A percentile compares a stretch with the other conserved stretches of the same genome.
Evolutionary conservation across 2,888 invertebrate genomes (phyloP).

Genomic region (Pseudococcus jackbeardsleyi): DNA sequence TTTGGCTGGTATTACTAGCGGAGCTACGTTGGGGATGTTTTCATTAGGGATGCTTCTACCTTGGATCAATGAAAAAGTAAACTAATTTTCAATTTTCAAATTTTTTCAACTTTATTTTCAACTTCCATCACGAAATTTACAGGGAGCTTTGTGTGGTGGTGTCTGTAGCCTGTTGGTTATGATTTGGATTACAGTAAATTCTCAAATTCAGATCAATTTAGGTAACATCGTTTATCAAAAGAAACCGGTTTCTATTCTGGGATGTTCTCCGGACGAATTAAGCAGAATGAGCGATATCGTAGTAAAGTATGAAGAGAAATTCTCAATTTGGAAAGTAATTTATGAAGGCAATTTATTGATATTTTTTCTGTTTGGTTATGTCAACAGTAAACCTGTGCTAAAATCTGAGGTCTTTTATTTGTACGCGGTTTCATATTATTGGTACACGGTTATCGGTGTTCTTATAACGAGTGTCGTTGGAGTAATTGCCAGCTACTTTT

Average conservation of each 20-base stretch:
- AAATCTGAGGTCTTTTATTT: not conserved
- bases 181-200: constrained; percentile 26
- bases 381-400: not conserved
- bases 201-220: not conserved
- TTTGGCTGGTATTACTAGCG: constrained; percentile 68
- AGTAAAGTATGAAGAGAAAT: not conserved
- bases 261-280: not conserved
- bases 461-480: not conserved
- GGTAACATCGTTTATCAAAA: constrained; percentile 9
- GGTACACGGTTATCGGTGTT: constrained; percentile 31
- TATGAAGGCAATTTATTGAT: not conserved
- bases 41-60: constrained; percentile 69
- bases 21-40: constrained; percentile 68
- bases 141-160: constrained; percentile 22
- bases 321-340: not conserved
- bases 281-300: not conserved
- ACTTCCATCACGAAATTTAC: not conserved
- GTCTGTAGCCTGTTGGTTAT: not conserved
- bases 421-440: constrained; percentile 27
- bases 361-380: not conserved
- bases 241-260: not conserved
- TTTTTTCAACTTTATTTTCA: not conserved
- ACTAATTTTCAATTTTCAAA: not conserved
- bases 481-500: constrained; percentile 33
- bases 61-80: constrained; percentile 68